Evolutionary conservation across 1,140 invertebrate species (phyloP), one percentile per base, ranked within the genome.

Genomic region (Ceratosolen solmsi): DNA sequence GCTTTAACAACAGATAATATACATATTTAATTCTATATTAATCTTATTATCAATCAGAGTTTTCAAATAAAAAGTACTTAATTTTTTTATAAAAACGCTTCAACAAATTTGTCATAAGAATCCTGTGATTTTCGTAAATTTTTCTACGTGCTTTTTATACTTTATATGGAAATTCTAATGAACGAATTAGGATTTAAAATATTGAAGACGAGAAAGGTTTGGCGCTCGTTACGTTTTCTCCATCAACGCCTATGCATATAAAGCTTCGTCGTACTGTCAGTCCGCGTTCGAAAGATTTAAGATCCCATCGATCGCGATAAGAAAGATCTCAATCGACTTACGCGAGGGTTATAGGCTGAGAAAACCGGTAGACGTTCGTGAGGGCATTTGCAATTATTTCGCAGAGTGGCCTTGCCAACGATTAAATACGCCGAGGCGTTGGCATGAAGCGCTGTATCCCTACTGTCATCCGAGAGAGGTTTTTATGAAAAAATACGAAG

Each of bases 321-420:
- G 68, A 71, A 41, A 30, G 77, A 73, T 73, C 56, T 46, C 36
- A 65, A 71, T 72, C 49, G 56, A 63, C 13, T 56, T 38, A 33
- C 30, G 17, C 33, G 22, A 22, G 13, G 1, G 4, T 60, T 75
- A 41, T 75, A 75, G 20, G 38, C 36, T 72, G n/a, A 33, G 54
- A 51, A 79, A 80, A 80, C 56, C 71, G 71, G 56, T 80, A 63
- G 70, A 73, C 27, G 56, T 63, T 60, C 9, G n/a, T 70, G 38
- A 30, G 68, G 9, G 36, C n/a, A 33, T 63, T 76, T 13, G 30
- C 56, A 74, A 80, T 74, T 80, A 80, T 74, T 74, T 65, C 5
- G 27, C 54, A 36, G 36, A 46, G 17, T 51, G 71, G 71, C 71
- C 70, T 80, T 80, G 79, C 22, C 0, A 46, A 20, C 79, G 56